Evolutionary conservation across 2,888 invertebrate species (phyloP).

Genomic region (Cantharis flavilabris): DNA sequence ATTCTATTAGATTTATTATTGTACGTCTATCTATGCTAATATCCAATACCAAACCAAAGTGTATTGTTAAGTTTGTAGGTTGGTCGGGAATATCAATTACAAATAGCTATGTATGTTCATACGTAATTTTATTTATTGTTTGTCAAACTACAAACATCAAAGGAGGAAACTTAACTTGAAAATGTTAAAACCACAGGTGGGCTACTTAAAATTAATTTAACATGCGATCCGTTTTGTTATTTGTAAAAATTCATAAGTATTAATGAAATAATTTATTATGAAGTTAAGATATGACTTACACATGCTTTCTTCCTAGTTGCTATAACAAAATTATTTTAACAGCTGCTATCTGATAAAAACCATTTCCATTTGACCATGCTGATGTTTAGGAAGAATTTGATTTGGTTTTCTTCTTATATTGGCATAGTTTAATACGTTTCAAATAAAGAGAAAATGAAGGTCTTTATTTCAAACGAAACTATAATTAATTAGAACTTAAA

Average conservation of each 20-base stretch:
- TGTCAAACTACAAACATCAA: constrained; percentile 3
- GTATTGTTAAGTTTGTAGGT: constrained; percentile 5
- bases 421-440: too few species aligned
- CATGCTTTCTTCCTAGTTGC: background rate
- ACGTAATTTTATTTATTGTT: constrained; percentile 1
- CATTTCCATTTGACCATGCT: background rate
- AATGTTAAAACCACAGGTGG: constrained; percentile 1
- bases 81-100: constrained; percentile 21
- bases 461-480: background rate
- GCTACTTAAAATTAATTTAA: constrained; percentile 15
- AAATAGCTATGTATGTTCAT: background rate
- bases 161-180: background rate
- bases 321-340: background rate
- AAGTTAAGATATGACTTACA: background rate
- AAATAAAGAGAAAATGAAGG: too few species aligned
- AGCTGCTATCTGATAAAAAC: background rate
- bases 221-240: constrained; percentile 11
- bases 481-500: background rate
- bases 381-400: background rate
- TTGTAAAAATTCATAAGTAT: constrained; percentile 9
- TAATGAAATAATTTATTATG: background rate
- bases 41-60: constrained; percentile 13
- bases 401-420: too few species aligned
- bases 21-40: constrained; percentile 27
- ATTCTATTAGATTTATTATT: constrained; percentile 32